Percentiles rank a stretch among this genome's conserved stretches.
Conservation (phyloP, 1,140 invertebrate species). For the Apis laboriosa region DNA sequence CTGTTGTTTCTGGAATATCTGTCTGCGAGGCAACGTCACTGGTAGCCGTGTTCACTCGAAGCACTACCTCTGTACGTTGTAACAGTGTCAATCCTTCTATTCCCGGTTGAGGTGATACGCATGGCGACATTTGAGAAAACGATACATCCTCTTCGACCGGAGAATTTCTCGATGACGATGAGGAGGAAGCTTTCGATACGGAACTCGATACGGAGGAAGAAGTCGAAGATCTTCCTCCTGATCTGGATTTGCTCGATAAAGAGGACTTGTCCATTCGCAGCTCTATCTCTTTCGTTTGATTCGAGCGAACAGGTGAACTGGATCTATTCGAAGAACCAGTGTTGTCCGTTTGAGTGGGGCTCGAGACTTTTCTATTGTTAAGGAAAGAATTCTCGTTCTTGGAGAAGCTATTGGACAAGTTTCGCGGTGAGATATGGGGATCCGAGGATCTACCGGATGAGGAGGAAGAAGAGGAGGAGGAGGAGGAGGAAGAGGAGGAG, state of each 20-base stretch:
- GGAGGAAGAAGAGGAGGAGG: not conserved
- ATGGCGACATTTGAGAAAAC: slow-evolving; percentile 61
- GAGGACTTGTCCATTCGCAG: slow-evolving; percentile 54
- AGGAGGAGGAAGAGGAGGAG: slow-evolving; percentile 37
- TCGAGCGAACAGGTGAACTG: slow-evolving; percentile 43
- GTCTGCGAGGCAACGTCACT: slow-evolving; percentile 85
- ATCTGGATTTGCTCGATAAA: slow-evolving; percentile 55
- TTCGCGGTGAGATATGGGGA: slow-evolving; percentile 52
- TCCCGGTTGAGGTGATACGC: slow-evolving; percentile 76
- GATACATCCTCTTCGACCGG: slow-evolving; percentile 59
- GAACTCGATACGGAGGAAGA: slow-evolving; percentile 62
- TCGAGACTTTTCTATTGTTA: slow-evolving; percentile 71
- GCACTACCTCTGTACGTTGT: slow-evolving; percentile 84
- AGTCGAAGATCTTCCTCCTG: slow-evolving; percentile 56
- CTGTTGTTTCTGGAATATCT: slow-evolving; percentile 75
- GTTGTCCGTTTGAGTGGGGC: slow-evolving; percentile 76
- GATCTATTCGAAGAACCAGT: slow-evolving; percentile 63
- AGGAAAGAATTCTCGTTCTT: slow-evolving; percentile 34
- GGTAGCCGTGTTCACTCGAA: slow-evolving; percentile 83
- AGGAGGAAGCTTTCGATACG: slow-evolving; percentile 69
- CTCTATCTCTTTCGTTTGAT: slow-evolving; percentile 60
- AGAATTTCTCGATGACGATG: slow-evolving; percentile 68
- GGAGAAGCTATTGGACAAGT: slow-evolving; percentile 46
- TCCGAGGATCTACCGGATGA: slow-evolving; percentile 70
- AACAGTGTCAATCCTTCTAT: slow-evolving; percentile 82